Evolutionary conservation across 2,888 invertebrate genomes (phyloP).

Genomic region (Liodrosophila aerea): DNA sequence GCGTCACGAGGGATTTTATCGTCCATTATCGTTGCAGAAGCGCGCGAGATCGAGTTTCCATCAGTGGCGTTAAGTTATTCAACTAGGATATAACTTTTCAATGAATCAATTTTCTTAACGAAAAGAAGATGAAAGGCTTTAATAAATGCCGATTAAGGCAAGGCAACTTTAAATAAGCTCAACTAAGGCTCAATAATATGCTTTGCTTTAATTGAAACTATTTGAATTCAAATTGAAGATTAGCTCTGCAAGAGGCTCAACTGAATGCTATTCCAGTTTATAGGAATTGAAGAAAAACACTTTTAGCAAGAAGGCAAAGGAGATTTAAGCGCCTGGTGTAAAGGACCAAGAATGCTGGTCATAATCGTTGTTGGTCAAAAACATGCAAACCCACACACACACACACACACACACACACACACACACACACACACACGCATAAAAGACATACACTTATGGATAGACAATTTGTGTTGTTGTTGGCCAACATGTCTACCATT

Average conservation of each 20-base stretch:
- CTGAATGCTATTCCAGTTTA: no score
- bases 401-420: not conserved
- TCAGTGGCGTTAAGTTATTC: no score
- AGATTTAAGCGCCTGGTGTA: not conserved
- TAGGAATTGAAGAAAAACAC: not conserved
- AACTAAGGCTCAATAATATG: no score
- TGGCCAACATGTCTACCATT: constrained; percentile 22
- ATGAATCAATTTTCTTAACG: no score
- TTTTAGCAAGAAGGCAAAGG: not conserved
- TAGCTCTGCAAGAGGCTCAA: constrained; percentile 7
- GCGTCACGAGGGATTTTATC: no score
- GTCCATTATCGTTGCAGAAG: no score
- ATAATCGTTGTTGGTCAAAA: constrained; percentile 45
- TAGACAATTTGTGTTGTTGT: constrained; percentile 28
- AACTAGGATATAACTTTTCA: no score
- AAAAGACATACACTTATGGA: constrained; percentile 1
- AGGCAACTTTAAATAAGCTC: no score
- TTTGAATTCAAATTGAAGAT: not conserved
- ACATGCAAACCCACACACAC: constrained; percentile 25
- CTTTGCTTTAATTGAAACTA: constrained; percentile 50
- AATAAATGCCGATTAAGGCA: no score
- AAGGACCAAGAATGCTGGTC: constrained; percentile 10
- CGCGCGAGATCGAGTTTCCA: no score
- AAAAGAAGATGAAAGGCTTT: no score
- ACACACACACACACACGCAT: constrained; percentile 8